phyloP scores from a whole-genome alignment of 2,797 vertebrate species.

The Sylvilagus floridanus region DNA sequence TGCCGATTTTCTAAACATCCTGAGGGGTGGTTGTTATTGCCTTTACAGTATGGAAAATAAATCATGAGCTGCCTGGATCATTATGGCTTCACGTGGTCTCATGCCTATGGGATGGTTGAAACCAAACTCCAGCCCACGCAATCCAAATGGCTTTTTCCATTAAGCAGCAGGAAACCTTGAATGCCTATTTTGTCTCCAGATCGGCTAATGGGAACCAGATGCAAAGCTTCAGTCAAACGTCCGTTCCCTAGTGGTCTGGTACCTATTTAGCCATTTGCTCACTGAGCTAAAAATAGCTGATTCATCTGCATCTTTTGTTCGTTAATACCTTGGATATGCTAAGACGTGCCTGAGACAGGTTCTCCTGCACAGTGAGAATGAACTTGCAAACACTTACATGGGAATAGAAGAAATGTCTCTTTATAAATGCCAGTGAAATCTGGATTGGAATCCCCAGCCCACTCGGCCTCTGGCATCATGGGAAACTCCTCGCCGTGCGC shows the following conservation, averaged over 20 bases:
- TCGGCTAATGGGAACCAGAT: conserved; percentile 86
- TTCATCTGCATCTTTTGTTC: conserved; percentile 2
- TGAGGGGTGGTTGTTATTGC: not conserved
- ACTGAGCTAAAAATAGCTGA: conserved; percentile 11
- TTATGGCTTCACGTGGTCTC: conserved; percentile 74
- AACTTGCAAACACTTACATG: not conserved
- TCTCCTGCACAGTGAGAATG: not conserved
- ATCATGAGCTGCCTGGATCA: conserved; percentile 68
- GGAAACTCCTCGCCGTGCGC: not conserved
- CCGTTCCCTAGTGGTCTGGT: conserved; percentile 70
- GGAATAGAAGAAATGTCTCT: not conserved
- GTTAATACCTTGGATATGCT: not conserved
- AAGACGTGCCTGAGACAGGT: not conserved
- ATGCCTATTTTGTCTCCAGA: conserved; percentile 73
- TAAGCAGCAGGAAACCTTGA: conserved; percentile 81
- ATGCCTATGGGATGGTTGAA: conserved; percentile 70
- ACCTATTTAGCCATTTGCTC: conserved; percentile 21
- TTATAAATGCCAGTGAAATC: not conserved
- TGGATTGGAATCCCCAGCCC: not conserved
- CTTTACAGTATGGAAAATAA: conserved; percentile 53
- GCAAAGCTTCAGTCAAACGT: conserved; percentile 70
- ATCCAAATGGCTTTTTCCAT: conserved; percentile 84
- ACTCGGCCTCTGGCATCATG: not conserved
- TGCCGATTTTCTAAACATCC: conserved; percentile 30
- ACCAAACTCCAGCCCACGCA: conserved; percentile 79